phyloP scores from a whole-genome alignment of 2,113 vertebrate genomes.

The Aleadryas rufinucha region DNA sequence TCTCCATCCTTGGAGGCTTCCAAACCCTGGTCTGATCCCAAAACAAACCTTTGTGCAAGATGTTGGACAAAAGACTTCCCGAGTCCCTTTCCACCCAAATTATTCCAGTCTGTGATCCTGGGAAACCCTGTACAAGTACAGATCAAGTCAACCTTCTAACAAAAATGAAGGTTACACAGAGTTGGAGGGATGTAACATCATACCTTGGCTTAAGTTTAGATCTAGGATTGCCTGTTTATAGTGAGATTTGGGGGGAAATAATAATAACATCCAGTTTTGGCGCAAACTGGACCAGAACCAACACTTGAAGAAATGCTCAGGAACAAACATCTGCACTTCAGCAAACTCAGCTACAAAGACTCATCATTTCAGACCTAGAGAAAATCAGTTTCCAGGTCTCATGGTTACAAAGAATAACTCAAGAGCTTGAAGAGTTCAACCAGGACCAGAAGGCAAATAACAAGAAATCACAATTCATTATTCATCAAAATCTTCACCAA shows the following conservation, averaged over 20 bases:
- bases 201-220: not conserved
- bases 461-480: slow-evolving; percentile 47
- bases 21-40: not conserved
- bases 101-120: not conserved
- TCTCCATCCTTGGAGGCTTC: not conserved
- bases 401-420: not conserved
- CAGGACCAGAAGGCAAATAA: slow-evolving; percentile 33
- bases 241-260: not conserved
- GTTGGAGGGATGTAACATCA: not conserved
- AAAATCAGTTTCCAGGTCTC: not conserved
- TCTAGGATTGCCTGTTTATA: not conserved
- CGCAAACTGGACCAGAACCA: slow-evolving; percentile 11
- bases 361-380: not conserved
- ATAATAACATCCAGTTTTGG: not conserved
- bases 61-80: not conserved
- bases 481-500: slow-evolving; percentile 31
- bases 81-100: not conserved
- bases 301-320: not conserved
- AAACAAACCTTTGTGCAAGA: not conserved
- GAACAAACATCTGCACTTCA: slow-evolving; percentile 14
- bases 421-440: slow-evolving; percentile 14
- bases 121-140: not conserved
- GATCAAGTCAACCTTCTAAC: not conserved
- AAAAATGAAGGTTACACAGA: not conserved
- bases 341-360: slow-evolving; percentile 5